Evolutionary conservation across 2,888 invertebrate genomes (phyloP).

Genomic region (Drosophila fulvimacula): DNA sequence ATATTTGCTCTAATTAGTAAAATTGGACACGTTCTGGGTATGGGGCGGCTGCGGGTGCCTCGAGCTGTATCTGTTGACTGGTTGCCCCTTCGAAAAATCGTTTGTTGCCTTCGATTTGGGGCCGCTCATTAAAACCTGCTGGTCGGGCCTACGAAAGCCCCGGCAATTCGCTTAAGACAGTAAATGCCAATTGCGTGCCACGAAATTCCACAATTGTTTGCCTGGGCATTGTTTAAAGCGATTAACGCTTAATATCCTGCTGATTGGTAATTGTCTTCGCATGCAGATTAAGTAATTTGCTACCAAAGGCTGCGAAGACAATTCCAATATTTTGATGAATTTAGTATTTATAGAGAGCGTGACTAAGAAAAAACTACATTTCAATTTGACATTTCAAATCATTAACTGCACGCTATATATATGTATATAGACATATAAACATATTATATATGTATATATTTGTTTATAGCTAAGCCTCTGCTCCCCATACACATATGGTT

Average conservation of each 20-base stretch:
- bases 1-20: constrained; percentile 66
- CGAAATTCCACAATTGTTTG: constrained; percentile 32
- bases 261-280: constrained; percentile 62
- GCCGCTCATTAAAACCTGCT: constrained; percentile 45
- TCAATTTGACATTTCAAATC: constrained; percentile 13
- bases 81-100: constrained; percentile 48
- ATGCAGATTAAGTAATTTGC: constrained; percentile 60
- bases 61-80: constrained; percentile 46
- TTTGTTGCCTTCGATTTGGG: constrained; percentile 53
- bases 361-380: constrained; percentile 7
- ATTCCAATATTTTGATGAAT: neutral
- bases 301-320: constrained; percentile 25
- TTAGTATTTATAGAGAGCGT: neutral
- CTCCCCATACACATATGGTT: no score
- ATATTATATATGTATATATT: no score
- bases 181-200: constrained; percentile 52
- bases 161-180: constrained; percentile 24
- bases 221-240: constrained; percentile 51
- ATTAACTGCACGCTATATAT: constrained; percentile 37
- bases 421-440: neutral
- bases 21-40: constrained; percentile 58
- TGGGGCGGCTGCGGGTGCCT: constrained; percentile 18
- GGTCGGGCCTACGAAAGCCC: constrained; percentile 8
- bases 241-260: constrained; percentile 55
- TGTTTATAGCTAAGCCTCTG: no score